These are phyloP conservation scores for Fregata magnificens DNA, from an alignment of 2,113 vertebrate genomes.

Conservation along the genomic window DNA sequence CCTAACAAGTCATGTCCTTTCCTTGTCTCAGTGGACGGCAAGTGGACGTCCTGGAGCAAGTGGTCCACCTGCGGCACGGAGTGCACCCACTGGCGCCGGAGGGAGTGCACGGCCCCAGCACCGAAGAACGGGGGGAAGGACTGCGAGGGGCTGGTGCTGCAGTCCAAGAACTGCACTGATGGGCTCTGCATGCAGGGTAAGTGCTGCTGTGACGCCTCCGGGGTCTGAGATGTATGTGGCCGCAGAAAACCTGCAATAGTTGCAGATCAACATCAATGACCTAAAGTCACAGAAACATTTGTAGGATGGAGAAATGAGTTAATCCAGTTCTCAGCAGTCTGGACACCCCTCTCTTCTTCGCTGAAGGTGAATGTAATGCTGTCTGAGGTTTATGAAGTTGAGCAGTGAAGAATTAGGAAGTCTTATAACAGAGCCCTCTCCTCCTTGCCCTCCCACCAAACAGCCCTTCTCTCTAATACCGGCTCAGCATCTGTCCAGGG, in stretches of 20 bases:
- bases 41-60: slow-evolving; percentile 94
- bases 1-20: background rate
- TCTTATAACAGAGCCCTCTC: background rate
- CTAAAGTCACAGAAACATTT: background rate
- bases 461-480: background rate
- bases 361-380: background rate
- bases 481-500: background rate
- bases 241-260: background rate
- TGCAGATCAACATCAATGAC: background rate
- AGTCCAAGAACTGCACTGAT: slow-evolving; percentile 94
- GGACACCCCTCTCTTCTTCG: background rate
- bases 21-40: slow-evolving; percentile 85
- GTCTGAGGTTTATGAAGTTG: background rate
- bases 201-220: background rate
- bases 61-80: slow-evolving; percentile 95
- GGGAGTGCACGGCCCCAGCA: slow-evolving; percentile 87
- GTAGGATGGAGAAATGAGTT: background rate
- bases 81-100: slow-evolving; percentile 93
- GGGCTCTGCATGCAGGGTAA: slow-evolving; percentile 97
- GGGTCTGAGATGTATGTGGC: background rate
- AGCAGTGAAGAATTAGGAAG: background rate
- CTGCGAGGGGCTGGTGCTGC: slow-evolving; percentile 88
- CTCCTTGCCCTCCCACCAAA: background rate
- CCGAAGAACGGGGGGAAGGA: slow-evolving; percentile 93
- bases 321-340: background rate